These are phyloP conservation scores for Neodontobutis hainanensis DNA, from an alignment of 2,113 vertebrate species.

Conservation along the genomic window DNA sequence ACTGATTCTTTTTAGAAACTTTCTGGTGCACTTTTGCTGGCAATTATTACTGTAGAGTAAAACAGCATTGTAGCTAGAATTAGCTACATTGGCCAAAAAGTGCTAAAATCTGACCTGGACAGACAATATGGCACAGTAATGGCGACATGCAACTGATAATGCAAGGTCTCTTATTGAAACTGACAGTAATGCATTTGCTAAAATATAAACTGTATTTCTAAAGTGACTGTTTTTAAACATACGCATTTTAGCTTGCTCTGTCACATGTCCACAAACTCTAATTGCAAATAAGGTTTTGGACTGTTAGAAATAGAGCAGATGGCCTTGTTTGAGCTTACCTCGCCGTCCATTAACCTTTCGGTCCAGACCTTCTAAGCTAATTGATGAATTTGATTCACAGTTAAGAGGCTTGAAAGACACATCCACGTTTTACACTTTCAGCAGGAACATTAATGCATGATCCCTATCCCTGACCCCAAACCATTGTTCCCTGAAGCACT, in stretches of 20 bases:
- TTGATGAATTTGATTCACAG: conserved; percentile 84
- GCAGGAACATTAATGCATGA: conserved; percentile 47
- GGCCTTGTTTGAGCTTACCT: conserved; percentile 81
- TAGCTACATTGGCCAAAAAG: too few species aligned
- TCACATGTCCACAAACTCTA: not conserved
- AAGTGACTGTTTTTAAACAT: not conserved
- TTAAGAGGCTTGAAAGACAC: conserved; percentile 80
- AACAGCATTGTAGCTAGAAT: too few species aligned
- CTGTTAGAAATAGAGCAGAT: conserved; percentile 80
- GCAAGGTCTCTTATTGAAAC: too few species aligned
- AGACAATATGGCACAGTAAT: too few species aligned
- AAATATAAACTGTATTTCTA: not conserved
- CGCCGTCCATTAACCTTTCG: conserved; percentile 62
- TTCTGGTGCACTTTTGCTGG: too few species aligned
- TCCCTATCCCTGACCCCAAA: conserved; percentile 40
- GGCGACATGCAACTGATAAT: too few species aligned
- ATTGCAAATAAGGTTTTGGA: not conserved
- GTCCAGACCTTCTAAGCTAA: conserved; percentile 85
- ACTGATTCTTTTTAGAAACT: too few species aligned
- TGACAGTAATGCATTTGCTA: too few species aligned
- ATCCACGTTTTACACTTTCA: conserved; percentile 39
- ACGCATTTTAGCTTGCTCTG: not conserved
- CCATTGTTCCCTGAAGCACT: conserved; percentile 44
- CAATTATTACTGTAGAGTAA: too few species aligned
- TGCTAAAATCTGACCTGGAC: too few species aligned